Evolutionary conservation across 2,888 invertebrate species (phyloP).

Genomic region (Drosophila paranaensis): DNA sequence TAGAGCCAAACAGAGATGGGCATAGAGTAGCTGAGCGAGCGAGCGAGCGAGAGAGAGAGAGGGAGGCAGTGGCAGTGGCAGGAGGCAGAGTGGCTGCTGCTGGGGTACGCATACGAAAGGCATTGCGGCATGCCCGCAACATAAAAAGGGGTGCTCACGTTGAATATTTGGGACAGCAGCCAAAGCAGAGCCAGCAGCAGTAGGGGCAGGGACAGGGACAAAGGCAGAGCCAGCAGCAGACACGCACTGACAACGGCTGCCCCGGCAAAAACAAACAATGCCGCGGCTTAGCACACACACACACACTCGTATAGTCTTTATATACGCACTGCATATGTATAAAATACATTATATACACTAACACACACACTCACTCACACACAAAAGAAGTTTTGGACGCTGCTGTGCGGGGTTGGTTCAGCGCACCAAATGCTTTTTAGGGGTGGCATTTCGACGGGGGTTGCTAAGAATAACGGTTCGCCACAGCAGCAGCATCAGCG

Average conservation of each 20-base stretch:
- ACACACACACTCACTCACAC: slow-evolving; percentile 11
- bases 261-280: slow-evolving; percentile 14
- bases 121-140: slow-evolving; percentile 37
- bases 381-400: slow-evolving; percentile 28
- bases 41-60: background rate
- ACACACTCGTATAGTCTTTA: slow-evolving; percentile 16
- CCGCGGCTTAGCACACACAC: slow-evolving; percentile 25
- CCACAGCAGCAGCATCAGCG: slow-evolving; percentile 2
- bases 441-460: slow-evolving; percentile 61
- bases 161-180: slow-evolving; percentile 65
- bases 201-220: background rate
- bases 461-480: slow-evolving; percentile 52
- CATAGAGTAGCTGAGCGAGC: slow-evolving; percentile 9
- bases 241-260: slow-evolving; percentile 14
- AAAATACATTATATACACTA: slow-evolving; percentile 40
- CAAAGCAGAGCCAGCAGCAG: background rate
- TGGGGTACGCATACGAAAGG: slow-evolving; percentile 45
- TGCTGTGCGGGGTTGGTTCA: slow-evolving; percentile 66
- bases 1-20: slow-evolving; percentile 52
- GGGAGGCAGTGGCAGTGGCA: background rate
- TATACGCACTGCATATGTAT: slow-evolving; percentile 25
- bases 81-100: slow-evolving; percentile 2
- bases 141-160: slow-evolving; percentile 51
- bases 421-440: slow-evolving; percentile 36
- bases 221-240: slow-evolving; percentile 7